A percentile compares a stretch with the other conserved stretches of the same genome.
These are phyloP conservation scores for Acronicta psi DNA, from an alignment of 2,888 invertebrate species.

Conservation along the genomic window DNA sequence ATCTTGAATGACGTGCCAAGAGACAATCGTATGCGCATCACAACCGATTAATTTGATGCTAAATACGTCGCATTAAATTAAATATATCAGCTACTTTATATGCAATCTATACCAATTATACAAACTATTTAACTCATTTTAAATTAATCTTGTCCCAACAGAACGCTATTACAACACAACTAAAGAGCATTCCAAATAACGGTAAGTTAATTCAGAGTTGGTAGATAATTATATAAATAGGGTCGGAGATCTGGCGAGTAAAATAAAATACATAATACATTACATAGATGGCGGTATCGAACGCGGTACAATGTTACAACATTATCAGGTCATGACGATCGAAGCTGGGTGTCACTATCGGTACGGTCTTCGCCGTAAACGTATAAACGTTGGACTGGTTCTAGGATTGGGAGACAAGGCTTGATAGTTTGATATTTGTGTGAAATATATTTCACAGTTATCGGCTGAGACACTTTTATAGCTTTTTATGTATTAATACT, in stretches of 20 bases:
- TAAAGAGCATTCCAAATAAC: conserved; percentile 36
- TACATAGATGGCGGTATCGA: conserved; percentile 60
- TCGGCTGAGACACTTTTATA: conserved; percentile 50
- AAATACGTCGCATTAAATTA: conserved; percentile 12
- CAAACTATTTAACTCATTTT: conserved; percentile 7
- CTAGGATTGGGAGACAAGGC: conserved; percentile 56
- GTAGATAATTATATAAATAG: conserved; percentile 55
- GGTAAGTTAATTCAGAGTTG: conserved; percentile 42
- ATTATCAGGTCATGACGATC: conserved; percentile 76
- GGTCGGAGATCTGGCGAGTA: conserved; percentile 41
- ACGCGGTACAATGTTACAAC: conserved; percentile 64
- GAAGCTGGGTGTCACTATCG: conserved; percentile 70
- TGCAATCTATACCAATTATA: conserved; percentile 6
- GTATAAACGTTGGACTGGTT: conserved; percentile 61
- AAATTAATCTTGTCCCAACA: conserved; percentile 24
- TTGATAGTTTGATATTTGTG: conserved; percentile 43
- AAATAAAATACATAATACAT: conserved; percentile 63
- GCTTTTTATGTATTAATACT: conserved; percentile 46
- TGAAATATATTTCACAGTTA: conserved; percentile 52
- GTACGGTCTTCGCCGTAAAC: conserved; percentile 60
- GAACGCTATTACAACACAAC: conserved; percentile 17
- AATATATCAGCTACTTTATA: conserved; percentile 6
- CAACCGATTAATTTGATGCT: conserved; percentile 9
- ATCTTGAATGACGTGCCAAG: conserved; percentile 41
- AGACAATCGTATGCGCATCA: conserved; percentile 22